Conservation (phyloP, 1,140 invertebrate species). For the Battus philenor region DNA sequence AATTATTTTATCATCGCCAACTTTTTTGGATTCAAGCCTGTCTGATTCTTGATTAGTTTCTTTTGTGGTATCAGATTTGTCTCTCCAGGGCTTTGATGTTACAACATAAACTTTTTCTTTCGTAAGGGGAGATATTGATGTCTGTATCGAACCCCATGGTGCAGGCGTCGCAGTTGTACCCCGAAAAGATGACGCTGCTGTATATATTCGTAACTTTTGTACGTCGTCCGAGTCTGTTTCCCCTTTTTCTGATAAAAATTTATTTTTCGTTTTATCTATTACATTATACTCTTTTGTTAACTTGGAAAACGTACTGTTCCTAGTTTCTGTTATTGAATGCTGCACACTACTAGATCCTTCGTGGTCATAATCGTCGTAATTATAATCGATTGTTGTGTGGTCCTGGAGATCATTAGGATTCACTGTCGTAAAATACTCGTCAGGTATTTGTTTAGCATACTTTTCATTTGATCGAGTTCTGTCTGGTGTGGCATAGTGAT, state of each 20-base stretch:
- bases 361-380: constrained; percentile 72
- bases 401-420: constrained; percentile 46
- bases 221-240: constrained; percentile 29
- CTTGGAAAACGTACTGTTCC: constrained; percentile 35
- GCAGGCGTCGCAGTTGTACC: constrained; percentile 61
- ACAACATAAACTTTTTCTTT: constrained; percentile 88
- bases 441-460: constrained; percentile 84
- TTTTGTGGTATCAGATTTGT: constrained; percentile 35
- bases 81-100: constrained; percentile 79
- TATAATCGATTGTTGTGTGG: constrained; percentile 50
- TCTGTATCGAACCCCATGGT: constrained; percentile 80
- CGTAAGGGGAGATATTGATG: constrained; percentile 82
- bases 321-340: constrained; percentile 59
- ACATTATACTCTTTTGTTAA: constrained; percentile 45
- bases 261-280: constrained; percentile 46
- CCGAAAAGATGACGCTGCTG: constrained; percentile 56
- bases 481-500: constrained; percentile 64
- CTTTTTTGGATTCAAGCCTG: constrained; percentile 50
- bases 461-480: constrained; percentile 74
- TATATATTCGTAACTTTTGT: constrained; percentile 57
- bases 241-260: constrained; percentile 33
- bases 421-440: constrained; percentile 84
- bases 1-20: constrained; percentile 26
- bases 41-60: constrained; percentile 40
- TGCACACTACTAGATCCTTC: constrained; percentile 76